Evolutionary conservation across 2,888 invertebrate species (phyloP).

Genomic region (Drosophila melanosoma): DNA sequence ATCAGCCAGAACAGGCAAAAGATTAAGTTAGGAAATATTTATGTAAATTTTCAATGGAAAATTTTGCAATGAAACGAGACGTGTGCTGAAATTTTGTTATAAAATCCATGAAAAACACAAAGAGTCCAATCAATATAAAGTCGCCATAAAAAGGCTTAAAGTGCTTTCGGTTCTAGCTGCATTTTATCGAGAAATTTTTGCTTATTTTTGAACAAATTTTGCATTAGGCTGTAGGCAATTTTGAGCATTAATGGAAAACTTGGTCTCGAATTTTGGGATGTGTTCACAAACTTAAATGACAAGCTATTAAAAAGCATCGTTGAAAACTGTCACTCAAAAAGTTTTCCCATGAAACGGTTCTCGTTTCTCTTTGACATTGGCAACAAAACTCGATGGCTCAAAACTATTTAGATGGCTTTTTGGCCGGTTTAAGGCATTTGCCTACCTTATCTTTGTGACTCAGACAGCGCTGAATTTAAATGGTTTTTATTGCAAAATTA

Average conservation of each 20-base stretch:
- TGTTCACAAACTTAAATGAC: slow-evolving; percentile 25
- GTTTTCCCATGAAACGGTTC: slow-evolving; percentile 36
- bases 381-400: slow-evolving; percentile 9
- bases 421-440: not conserved
- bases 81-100: not conserved
- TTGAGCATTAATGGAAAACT: slow-evolving; percentile 22
- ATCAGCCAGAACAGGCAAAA: not conserved
- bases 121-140: not conserved
- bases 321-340: slow-evolving; percentile 27
- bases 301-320: slow-evolving; percentile 35
- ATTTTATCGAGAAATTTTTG: not conserved
- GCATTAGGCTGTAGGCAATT: not conserved
- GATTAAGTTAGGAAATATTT: not conserved
- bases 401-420: slow-evolving; percentile 31
- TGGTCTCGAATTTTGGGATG: slow-evolving; percentile 17
- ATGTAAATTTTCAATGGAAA: not conserved
- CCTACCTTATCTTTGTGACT: not conserved
- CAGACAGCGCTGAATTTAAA: not conserved
- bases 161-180: not conserved
- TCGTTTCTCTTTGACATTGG: slow-evolving; percentile 12
- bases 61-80: not conserved
- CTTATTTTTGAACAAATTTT: not conserved
- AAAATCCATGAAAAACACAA: not conserved
- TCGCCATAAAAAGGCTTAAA: not conserved
- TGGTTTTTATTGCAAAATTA: slow-evolving; percentile 2